A percentile compares a stretch with the other conserved stretches of the same genome.
Conservation (phyloP, 2,797 vertebrate genomes). For the Lacerta bilineata region DNA sequence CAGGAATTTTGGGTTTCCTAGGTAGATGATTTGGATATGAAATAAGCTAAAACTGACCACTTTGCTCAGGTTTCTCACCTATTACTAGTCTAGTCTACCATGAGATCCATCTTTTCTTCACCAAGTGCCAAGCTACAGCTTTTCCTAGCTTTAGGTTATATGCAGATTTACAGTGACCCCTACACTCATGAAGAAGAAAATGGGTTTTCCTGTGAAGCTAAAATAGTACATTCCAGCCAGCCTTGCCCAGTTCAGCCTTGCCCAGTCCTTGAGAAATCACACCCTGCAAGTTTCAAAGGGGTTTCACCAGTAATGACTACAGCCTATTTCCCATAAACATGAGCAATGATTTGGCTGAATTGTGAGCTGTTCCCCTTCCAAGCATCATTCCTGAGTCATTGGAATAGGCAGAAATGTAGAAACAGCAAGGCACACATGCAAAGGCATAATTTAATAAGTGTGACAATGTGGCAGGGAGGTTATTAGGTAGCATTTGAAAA, state of each 20-base stretch:
- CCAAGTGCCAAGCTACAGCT: not conserved
- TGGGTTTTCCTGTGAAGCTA: not conserved
- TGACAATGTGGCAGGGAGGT: slow-evolving; percentile 3
- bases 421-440: not conserved
- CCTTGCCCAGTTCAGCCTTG: not conserved
- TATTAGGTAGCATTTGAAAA: not conserved
- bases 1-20: not conserved
- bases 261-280: not conserved
- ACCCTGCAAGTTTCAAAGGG: slow-evolving; percentile 20
- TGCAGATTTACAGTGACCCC: not conserved
- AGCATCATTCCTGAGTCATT: not conserved
- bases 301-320: not conserved
- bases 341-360: slow-evolving; percentile 19
- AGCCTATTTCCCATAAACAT: slow-evolving; percentile 13
- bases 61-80: not conserved
- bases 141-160: not conserved
- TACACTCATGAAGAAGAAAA: not conserved
- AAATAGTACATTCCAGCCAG: not conserved
- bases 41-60: not conserved
- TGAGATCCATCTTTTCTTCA: not conserved
- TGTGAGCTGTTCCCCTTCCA: slow-evolving; percentile 16
- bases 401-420: not conserved
- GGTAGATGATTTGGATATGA: not conserved
- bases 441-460: slow-evolving; percentile 25
- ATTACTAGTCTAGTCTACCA: not conserved